Evolutionary conservation across 2,113 vertebrate genomes (phyloP).

Genomic region (Solenodon paradoxus): DNA sequence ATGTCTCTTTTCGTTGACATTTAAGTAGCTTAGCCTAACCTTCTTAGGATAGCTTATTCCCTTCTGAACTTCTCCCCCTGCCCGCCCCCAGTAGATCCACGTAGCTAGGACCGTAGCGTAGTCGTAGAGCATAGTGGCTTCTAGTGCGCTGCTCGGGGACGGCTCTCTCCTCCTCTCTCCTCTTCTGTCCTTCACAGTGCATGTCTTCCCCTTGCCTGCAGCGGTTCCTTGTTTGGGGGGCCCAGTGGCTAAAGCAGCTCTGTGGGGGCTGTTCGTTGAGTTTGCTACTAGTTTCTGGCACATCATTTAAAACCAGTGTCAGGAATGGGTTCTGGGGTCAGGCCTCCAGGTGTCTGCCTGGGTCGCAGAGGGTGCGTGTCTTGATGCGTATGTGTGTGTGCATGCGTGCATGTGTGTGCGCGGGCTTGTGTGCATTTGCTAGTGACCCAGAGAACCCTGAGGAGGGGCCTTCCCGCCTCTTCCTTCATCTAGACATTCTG

Average conservation of each 20-base stretch:
- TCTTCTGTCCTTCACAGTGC: not conserved
- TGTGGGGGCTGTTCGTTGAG: accelerated
- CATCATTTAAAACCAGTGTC: not conserved
- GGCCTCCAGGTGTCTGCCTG: not conserved
- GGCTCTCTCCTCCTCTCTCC: not conserved
- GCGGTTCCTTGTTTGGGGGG: not conserved
- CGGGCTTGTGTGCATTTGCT: not conserved
- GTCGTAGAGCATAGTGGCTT: constrained; percentile 77
- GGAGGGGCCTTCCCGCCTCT: not conserved
- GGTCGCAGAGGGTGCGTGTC: not conserved
- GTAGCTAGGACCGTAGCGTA: constrained; percentile 79
- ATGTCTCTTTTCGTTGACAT: constrained; percentile 84
- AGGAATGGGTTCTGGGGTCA: not conserved
- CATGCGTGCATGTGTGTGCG: not conserved
- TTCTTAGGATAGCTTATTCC: constrained; percentile 77
- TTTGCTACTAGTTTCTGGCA: not conserved
- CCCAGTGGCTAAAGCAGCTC: constrained; percentile 6
- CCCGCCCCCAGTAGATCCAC: constrained; percentile 60
- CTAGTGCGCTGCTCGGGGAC: constrained; percentile 72
- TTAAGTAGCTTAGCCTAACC: constrained; percentile 81
- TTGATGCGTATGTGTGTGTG: not conserved
- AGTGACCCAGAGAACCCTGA: not conserved
- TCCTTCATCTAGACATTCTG: not conserved
- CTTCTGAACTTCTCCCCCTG: constrained; percentile 59
- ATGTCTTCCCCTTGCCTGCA: constrained; percentile 34